phyloP scores from a whole-genome alignment of 2,113 vertebrate species.

The Notarius quadriscutis region DNA sequence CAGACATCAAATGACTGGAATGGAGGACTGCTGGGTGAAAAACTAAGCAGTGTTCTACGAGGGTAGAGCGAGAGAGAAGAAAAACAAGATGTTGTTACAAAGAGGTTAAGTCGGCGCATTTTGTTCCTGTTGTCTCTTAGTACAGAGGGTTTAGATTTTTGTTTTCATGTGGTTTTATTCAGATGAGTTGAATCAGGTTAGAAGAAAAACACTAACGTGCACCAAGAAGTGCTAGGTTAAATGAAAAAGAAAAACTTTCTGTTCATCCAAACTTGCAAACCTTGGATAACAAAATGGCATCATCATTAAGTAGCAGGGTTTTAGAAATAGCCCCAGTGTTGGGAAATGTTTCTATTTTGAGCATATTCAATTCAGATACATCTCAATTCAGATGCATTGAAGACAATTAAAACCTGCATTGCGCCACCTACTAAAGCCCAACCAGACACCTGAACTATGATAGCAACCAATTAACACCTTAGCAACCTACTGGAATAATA shows the following conservation, averaged over 20 bases:
- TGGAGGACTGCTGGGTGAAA: not conserved
- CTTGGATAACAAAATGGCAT: not conserved
- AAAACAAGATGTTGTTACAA: not conserved
- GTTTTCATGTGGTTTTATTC: not conserved
- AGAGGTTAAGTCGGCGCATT: not conserved
- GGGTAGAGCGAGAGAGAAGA: too few species aligned
- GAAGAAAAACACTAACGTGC: not conserved
- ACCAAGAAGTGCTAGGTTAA: not conserved
- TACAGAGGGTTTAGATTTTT: not conserved
- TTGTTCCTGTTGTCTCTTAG: not conserved
- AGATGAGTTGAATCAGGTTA: not conserved
- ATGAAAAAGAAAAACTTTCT: not conserved
- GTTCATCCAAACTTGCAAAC: not conserved
- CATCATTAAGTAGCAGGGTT: not conserved
- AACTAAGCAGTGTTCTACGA: not conserved
- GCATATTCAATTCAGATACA: not conserved
- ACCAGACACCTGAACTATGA: not conserved
- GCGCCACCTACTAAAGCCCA: not conserved
- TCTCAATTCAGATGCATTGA: not conserved
- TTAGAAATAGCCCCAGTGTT: not conserved
- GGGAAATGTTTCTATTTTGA: not conserved
- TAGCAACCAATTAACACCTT: not conserved
- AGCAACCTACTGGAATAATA: not conserved
- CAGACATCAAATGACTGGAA: not conserved
- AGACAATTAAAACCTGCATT: not conserved